Evolutionary conservation across 2,888 invertebrate genomes (phyloP).

Genomic region (Ormyrus rosae): DNA sequence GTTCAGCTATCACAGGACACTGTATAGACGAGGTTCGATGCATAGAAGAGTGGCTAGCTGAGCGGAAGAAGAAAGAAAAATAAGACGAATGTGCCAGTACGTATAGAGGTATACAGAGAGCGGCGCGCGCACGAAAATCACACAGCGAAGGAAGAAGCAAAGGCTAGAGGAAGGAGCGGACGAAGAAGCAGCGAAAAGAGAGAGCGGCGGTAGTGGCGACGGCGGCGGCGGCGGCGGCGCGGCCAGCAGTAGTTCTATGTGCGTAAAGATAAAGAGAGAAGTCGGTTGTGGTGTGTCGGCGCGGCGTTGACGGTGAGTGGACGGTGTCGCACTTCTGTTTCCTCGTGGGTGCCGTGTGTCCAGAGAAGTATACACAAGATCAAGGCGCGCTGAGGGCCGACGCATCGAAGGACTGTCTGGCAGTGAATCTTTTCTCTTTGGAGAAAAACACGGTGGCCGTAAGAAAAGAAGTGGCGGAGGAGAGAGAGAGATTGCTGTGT

Average conservation of each 20-base stretch:
- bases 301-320: constrained; percentile 18
- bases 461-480: background rate
- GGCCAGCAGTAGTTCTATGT: too few species aligned
- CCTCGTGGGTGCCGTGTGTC: constrained; percentile 18
- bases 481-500: background rate
- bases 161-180: constrained; percentile 1
- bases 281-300: constrained; percentile 2
- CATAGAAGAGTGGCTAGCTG: too few species aligned
- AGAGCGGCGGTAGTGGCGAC: too few species aligned
- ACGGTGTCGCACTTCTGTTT: background rate
- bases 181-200: too few species aligned
- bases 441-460: background rate
- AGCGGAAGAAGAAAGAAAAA: too few species aligned
- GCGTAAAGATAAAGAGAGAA: background rate
- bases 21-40: too few species aligned
- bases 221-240: too few species aligned
- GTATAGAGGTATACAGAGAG: background rate
- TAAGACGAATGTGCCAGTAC: too few species aligned
- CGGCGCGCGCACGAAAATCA: background rate
- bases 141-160: background rate
- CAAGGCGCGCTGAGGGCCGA: too few species aligned
- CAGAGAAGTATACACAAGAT: background rate
- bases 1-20: too few species aligned
- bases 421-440: too few species aligned
- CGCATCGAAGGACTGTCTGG: too few species aligned